Base-by-base conservation (phyloP, 2,888 invertebrate species). In the Pterostichus niger region DNA sequence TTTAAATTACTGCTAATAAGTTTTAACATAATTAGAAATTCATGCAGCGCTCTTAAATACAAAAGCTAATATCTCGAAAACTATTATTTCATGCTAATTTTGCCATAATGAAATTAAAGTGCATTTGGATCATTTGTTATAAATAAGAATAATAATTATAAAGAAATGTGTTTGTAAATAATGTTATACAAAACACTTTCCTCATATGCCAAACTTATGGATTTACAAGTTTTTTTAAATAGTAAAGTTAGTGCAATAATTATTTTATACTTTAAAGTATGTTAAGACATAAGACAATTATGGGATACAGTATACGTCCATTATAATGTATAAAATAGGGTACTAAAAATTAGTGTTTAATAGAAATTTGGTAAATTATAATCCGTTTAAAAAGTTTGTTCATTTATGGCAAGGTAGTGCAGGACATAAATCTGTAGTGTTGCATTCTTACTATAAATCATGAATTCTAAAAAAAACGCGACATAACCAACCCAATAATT, bases 11-110 rank as follows among this genome's bases (percentile, higher is more conserved):
- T 5, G 35, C 17, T 68, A 35, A 68, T 68, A 68, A 40, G 15
- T 68, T 68, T 68, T 40, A 68, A 68, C 68, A 40, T 68, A 68
- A 68, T 68, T 40, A 68, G n/a, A 17, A n/a, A 68, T 68, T 68
- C 68, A 68, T 68, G 68, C 68, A 68, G 17, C 40, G 61, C 35
- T 40, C 1, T n/a, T 68, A 68, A 68, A 68, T 33, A 40, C 35
- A 35, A 68, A 68, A 68, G 68, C 40, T 40, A 68, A 68, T 24
- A 59, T 5, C 59, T 31, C 31, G 59, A 31, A 59, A 59, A 59
- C 10, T 59, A 59, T 59, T 59, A 17, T 59, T 59, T 11, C 59
- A 59, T 17, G 59, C 31, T 59, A 54, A 54, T 54, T 54, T 5
- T 54, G 7, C 54, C 15, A 17, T 54, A 54, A 54, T 54, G 5